Evolutionary conservation across 2,797 vertebrate species (phyloP).

Genomic region (Varecia variegata): DNA sequence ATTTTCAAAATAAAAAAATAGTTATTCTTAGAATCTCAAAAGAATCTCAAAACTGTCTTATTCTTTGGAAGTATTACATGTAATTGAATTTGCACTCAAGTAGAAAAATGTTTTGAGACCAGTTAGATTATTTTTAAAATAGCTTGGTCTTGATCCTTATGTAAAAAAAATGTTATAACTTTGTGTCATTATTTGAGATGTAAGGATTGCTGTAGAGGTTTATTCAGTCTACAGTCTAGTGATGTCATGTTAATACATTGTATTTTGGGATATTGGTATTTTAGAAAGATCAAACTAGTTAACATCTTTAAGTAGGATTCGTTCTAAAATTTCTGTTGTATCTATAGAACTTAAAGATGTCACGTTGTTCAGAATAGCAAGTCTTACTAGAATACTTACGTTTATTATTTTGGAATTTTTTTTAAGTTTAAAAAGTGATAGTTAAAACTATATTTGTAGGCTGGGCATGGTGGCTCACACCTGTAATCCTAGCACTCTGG

Average conservation of each 20-base stretch:
- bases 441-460: not conserved
- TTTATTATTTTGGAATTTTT: not conserved
- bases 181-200: not conserved
- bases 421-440: not conserved
- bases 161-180: not conserved
- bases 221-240: not conserved
- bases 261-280: not conserved
- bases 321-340: not conserved
- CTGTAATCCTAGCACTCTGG: too few relatives aligned
- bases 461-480: too few relatives aligned
- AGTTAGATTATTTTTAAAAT: not conserved
- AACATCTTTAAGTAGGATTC: not conserved
- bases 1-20: not conserved
- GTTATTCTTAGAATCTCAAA: not conserved
- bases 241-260: not conserved
- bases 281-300: not conserved
- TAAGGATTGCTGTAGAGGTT: not conserved
- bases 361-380: not conserved
- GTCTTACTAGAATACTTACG: not conserved
- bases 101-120: not conserved
- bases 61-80: not conserved
- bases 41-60: not conserved
- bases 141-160: not conserved
- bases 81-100: not conserved
- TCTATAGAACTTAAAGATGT: not conserved